These are phyloP conservation scores for Oreotrochilus melanogaster DNA, from an alignment of 2,113 vertebrate species.

Conservation along the genomic window DNA sequence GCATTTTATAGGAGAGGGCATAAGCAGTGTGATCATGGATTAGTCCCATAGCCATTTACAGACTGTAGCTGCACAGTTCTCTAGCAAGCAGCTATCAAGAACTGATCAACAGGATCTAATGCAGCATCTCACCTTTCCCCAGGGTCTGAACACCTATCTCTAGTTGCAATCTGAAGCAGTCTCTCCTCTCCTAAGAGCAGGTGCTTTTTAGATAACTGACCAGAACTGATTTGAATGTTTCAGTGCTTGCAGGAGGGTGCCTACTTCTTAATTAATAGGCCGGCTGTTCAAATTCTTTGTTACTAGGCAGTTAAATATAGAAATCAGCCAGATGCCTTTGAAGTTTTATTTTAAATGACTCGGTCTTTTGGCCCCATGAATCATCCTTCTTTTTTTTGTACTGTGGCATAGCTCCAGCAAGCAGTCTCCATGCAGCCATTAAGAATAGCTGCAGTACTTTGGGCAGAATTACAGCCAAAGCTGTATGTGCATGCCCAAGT, in stretches of 20 bases:
- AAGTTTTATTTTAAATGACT: slow-evolving; percentile 32
- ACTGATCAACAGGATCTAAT: not conserved
- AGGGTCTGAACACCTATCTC: too few relatives aligned
- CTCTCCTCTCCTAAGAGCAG: not conserved
- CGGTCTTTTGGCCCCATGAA: not conserved
- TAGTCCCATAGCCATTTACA: not conserved
- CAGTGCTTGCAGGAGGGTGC: not conserved
- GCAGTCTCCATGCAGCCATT: not conserved
- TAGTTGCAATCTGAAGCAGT: not conserved
- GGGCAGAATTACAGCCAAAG: not conserved
- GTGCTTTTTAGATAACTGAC: not conserved
- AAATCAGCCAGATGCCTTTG: slow-evolving; percentile 20
- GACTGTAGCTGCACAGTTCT: not conserved
- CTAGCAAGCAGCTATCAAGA: not conserved
- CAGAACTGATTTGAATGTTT: not conserved
- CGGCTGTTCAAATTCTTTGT: not conserved
- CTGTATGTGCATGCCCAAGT: rapidly evolving
- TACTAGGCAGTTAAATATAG: slow-evolving; percentile 29
- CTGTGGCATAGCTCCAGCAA: slow-evolving; percentile 12
- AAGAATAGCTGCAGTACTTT: not conserved
- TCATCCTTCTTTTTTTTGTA: not conserved
- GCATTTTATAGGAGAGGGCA: not conserved
- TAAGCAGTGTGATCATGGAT: not conserved
- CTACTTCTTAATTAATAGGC: slow-evolving; percentile 5
- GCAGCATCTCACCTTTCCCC: not conserved